These are phyloP conservation scores for Porphyrio hochstetteri DNA, from an alignment of 2,113 vertebrate species.

Conservation along the genomic window DNA sequence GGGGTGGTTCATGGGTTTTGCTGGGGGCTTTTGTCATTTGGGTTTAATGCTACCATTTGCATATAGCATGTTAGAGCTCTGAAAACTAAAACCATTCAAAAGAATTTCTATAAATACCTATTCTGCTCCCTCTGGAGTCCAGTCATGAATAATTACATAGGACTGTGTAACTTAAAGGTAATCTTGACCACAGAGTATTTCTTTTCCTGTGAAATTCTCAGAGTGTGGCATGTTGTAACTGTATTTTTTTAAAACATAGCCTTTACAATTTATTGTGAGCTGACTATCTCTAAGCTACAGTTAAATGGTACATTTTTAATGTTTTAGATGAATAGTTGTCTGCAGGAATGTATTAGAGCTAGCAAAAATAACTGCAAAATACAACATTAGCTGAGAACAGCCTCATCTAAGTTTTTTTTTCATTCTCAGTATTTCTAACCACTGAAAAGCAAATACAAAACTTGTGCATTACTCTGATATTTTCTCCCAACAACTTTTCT, in stretches of 20 bases:
- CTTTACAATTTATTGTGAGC: background rate
- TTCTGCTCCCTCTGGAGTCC: constrained; percentile 6
- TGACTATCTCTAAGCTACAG: background rate
- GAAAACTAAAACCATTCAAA: constrained; percentile 1
- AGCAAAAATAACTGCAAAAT: constrained; percentile 2
- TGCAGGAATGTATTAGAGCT: background rate
- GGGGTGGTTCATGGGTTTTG: background rate
- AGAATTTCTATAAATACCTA: constrained; percentile 2
- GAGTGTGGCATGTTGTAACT: background rate
- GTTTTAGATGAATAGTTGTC: background rate
- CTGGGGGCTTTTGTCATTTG: background rate
- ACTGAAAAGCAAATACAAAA: constrained; percentile 19
- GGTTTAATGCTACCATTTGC: background rate
- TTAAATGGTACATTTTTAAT: background rate
- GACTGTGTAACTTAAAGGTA: background rate
- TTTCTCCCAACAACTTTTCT: constrained; percentile 66
- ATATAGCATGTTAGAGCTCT: background rate
- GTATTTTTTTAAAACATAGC: background rate
- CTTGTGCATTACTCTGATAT: constrained; percentile 31
- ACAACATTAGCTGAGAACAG: background rate
- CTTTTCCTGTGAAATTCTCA: background rate
- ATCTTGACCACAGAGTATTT: background rate
- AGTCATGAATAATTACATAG: background rate
- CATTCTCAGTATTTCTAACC: background rate
- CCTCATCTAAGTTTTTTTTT: background rate